Evolutionary conservation across 1,140 invertebrate genomes (phyloP).

Genomic region (Potamilus streckersoni): DNA sequence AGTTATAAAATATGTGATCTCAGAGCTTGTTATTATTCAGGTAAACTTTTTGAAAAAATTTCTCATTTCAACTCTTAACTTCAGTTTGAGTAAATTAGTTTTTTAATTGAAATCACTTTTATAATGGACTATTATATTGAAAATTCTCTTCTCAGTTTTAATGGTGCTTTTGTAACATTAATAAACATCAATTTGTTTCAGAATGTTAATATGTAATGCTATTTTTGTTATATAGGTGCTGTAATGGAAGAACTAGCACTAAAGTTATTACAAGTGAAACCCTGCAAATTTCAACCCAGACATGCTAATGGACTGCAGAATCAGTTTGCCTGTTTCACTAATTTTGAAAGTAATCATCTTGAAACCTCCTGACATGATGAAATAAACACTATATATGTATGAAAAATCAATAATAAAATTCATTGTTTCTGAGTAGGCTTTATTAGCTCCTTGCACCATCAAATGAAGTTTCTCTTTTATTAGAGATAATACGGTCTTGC

Average conservation of each 20-base stretch:
- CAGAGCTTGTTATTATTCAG: too few relatives aligned
- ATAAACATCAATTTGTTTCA: neutral
- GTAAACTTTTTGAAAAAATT: too few relatives aligned
- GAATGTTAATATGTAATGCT: conserved; percentile 2
- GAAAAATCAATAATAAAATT: neutral
- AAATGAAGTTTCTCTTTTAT: neutral
- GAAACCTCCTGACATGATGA: conserved; percentile 22
- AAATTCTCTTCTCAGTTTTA: too few relatives aligned
- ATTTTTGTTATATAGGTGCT: conserved; percentile 72
- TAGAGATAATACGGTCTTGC: neutral
- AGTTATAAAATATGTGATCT: too few relatives aligned
- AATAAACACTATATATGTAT: conserved; percentile 1
- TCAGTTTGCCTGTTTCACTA: conserved; percentile 90
- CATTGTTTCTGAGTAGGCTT: neutral
- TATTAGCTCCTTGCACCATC: neutral
- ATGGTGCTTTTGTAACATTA: too few relatives aligned
- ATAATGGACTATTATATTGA: too few relatives aligned
- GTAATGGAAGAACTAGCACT: conserved; percentile 80
- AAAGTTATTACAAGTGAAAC: conserved; percentile 75
- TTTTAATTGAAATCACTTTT: too few relatives aligned
- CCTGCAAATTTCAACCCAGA: conserved; percentile 79
- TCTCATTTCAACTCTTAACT: too few relatives aligned
- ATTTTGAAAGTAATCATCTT: conserved; percentile 75
- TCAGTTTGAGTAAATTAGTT: too few relatives aligned
- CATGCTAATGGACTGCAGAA: conserved; percentile 92